phyloP scores from a whole-genome alignment of 2,888 invertebrate species.

The Nomada hirtipes region DNA sequence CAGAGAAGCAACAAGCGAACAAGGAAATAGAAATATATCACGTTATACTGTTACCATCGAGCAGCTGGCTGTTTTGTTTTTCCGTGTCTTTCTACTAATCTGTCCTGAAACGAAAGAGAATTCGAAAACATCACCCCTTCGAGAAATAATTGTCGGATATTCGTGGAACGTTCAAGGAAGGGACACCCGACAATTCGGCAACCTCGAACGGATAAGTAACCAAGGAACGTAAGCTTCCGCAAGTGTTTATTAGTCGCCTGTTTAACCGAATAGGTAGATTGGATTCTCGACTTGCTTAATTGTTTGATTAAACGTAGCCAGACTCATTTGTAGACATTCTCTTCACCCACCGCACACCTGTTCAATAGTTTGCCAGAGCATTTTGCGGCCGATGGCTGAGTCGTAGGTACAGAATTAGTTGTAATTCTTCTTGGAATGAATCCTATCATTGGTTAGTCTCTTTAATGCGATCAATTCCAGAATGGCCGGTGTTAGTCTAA shows the following conservation, averaged over 20 bases:
- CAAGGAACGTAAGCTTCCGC: slow-evolving; percentile 5
- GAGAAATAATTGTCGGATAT: neutral
- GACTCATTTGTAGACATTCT: slow-evolving; percentile 7
- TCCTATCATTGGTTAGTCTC: neutral
- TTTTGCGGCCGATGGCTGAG: neutral
- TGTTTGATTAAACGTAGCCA: slow-evolving; percentile 7
- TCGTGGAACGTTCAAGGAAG: neutral
- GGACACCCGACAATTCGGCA: slow-evolving; percentile 20
- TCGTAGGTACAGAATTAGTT: neutral
- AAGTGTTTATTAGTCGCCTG: slow-evolving; percentile 10
- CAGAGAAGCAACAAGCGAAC: neutral
- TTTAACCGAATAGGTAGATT: slow-evolving; percentile 9
- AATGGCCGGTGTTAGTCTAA: neutral
- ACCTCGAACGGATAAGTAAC: slow-evolving; percentile 29
- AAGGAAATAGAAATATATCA: slow-evolving; percentile 8
- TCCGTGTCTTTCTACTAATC: neutral
- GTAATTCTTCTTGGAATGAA: neutral
- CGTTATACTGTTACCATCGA: slow-evolving; percentile 10
- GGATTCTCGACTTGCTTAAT: slow-evolving; percentile 5
- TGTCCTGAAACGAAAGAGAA: neutral
- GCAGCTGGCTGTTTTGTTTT: slow-evolving; percentile 17
- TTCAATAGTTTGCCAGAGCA: neutral
- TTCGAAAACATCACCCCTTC: neutral
- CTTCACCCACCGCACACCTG: neutral
- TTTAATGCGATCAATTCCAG: neutral